phyloP scores from a whole-genome alignment of 2,888 invertebrate species.

The Ormyrus rosae region DNA sequence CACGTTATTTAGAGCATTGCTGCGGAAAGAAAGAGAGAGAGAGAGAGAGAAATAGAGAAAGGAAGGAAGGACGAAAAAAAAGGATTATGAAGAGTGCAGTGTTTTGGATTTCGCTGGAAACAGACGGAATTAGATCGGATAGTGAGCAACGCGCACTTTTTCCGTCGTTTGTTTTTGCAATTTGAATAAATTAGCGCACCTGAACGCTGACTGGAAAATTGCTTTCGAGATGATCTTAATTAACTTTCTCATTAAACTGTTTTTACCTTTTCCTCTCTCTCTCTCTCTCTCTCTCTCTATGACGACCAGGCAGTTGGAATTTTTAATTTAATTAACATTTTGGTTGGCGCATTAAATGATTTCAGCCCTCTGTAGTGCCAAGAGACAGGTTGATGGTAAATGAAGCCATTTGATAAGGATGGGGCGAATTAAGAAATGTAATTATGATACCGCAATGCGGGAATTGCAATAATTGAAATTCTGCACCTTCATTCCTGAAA shows the following conservation, averaged over 20 bases:
- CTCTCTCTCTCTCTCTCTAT: background rate
- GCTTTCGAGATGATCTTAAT: conserved; percentile 30
- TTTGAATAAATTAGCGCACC: conserved; percentile 21
- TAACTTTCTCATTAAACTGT: conserved; percentile 40
- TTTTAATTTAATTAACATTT: conserved; percentile 31
- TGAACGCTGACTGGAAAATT: background rate
- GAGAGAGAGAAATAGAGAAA: no score
- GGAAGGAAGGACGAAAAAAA: background rate
- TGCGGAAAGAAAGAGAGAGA: no score
- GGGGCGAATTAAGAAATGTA: no score
- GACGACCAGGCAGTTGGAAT: background rate
- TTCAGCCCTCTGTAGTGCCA: no score
- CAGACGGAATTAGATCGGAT: background rate
- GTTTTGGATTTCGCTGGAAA: conserved; percentile 5
- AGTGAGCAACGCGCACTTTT: conserved; percentile 6
- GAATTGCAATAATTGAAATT: no score
- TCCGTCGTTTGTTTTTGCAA: conserved; percentile 16
- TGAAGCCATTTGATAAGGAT: no score
- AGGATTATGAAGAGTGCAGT: background rate
- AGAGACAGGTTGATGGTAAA: no score
- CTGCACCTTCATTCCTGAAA: no score
- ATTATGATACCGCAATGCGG: no score
- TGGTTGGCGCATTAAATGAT: no score
- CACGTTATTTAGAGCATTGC: conserved; percentile 34
- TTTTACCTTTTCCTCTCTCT: conserved; percentile 10